phyloP scores from a whole-genome alignment of 2,113 vertebrate genomes.

The Corythornis vintsioides region DNA sequence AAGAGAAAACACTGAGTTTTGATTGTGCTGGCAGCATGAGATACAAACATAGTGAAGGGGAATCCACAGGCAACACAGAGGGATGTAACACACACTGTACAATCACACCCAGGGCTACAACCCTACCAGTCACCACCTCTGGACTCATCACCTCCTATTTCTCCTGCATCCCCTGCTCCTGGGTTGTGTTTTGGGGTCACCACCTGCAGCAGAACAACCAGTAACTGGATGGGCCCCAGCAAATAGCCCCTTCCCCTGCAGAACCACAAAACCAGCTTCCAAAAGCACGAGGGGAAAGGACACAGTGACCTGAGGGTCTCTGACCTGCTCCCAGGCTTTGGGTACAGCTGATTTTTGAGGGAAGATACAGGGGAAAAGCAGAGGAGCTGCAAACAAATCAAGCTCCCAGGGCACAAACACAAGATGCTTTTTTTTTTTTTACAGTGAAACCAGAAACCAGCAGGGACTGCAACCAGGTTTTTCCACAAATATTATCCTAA shows the following conservation, averaged over 20 bases:
- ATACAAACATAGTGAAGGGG: background rate
- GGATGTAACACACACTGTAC: rapidly evolving
- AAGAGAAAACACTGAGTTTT: background rate
- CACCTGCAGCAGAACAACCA: background rate
- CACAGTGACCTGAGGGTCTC: background rate
- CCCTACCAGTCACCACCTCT: background rate
- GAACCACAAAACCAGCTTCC: background rate
- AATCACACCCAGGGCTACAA: too few species aligned
- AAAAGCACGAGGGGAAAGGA: background rate
- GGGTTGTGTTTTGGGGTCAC: background rate
- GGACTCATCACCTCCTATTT: background rate
- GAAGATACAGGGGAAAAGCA: background rate
- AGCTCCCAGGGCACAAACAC: background rate
- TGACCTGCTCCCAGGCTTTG: background rate
- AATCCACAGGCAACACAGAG: background rate
- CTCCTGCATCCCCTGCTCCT: background rate
- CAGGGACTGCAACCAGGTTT: background rate
- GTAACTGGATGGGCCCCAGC: background rate
- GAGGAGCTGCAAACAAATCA: background rate
- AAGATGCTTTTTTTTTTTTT: background rate
- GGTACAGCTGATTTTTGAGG: background rate
- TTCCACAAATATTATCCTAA: background rate
- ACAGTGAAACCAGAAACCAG: background rate
- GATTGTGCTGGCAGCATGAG: background rate
- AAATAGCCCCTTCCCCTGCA: background rate